Percentiles rank a stretch among this genome's conserved stretches.
Conservation (phyloP, 2,888 invertebrate genomes). For the Pseudococcus viburni region DNA sequence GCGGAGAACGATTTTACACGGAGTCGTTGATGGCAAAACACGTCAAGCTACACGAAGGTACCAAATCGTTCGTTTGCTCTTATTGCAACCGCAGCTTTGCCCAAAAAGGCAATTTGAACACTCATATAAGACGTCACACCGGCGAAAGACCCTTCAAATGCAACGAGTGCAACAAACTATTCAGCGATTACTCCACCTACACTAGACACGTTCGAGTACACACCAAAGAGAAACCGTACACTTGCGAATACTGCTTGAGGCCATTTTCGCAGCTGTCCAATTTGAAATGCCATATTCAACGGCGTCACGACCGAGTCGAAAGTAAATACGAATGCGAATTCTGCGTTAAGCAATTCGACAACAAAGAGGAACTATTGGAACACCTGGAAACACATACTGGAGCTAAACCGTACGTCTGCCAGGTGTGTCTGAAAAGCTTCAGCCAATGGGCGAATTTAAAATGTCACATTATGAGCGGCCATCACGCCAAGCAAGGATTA, state of each 20-base stretch:
- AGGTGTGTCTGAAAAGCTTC: conserved; percentile 68
- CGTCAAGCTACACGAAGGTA: conserved; percentile 62
- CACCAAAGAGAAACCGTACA: conserved; percentile 64
- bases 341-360: conserved; percentile 67
- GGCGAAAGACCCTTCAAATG: conserved; percentile 66
- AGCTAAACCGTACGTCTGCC: conserved; percentile 68
- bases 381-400: conserved; percentile 68
- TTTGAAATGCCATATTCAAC: conserved; percentile 67
- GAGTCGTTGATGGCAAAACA: conserved; percentile 32
- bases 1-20: conserved; percentile 58
- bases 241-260: conserved; percentile 64
- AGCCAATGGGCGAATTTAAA: conserved; percentile 68
- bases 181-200: conserved; percentile 66
- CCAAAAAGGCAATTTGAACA: conserved; percentile 66
- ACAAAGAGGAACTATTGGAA: conserved; percentile 67
- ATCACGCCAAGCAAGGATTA: conserved; percentile 59
- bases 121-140: conserved; percentile 65
- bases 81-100: conserved; percentile 64
- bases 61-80: conserved; percentile 63
- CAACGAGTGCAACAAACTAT: conserved; percentile 62
- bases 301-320: conserved; percentile 67
- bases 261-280: conserved; percentile 67
- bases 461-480: conserved; percentile 65
- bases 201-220: conserved; percentile 67
- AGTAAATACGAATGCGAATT: conserved; percentile 67